Conservation (phyloP, 2,888 invertebrate species). For the Xestia xanthographa region DNA sequence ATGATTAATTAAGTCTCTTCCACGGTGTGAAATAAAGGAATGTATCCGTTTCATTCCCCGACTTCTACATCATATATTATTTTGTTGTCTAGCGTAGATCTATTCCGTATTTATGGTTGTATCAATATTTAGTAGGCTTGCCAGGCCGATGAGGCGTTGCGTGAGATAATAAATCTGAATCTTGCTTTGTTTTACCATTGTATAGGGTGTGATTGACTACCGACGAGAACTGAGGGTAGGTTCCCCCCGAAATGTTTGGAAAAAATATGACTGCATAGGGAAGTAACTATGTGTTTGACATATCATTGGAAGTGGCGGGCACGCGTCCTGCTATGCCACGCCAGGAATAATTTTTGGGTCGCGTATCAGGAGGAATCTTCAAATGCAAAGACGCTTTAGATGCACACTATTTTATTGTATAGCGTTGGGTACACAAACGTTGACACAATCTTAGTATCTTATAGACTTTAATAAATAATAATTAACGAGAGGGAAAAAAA, state of each 20-base stretch:
- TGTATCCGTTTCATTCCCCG: not conserved
- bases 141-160: conserved; percentile 22
- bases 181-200: conserved; percentile 32
- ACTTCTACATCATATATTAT: conserved; percentile 23
- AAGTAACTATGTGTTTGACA: not conserved
- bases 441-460: no score
- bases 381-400: no score
- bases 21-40: not conserved
- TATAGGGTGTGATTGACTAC: conserved; percentile 34
- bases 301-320: no score
- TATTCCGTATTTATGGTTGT: conserved; percentile 51
- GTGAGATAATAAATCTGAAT: conserved; percentile 45
- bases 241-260: not conserved
- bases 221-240: not conserved
- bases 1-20: not conserved
- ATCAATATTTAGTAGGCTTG: conserved; percentile 56
- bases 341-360: no score
- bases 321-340: no score
- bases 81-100: conserved; percentile 17
- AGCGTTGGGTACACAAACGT: no score
- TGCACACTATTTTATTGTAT: no score
- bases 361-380: no score
- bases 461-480: no score
- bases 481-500: no score
- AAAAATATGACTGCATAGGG: not conserved